These are phyloP conservation scores for Stomatorhinus ivindoensis DNA, from an alignment of 2,113 vertebrate genomes.

Conservation along the genomic window DNA sequence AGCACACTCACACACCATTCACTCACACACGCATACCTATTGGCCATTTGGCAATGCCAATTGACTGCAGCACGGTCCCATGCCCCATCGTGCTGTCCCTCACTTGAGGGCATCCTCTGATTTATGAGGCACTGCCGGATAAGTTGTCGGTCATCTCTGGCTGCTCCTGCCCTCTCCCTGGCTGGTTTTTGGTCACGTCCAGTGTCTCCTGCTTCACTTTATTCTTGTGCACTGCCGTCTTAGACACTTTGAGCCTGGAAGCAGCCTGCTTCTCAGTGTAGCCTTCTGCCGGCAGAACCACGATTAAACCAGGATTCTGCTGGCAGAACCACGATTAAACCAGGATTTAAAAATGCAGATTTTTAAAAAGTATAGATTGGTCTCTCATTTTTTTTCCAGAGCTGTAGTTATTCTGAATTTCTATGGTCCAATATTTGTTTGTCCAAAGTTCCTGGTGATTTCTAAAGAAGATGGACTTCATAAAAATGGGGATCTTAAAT, in stretches of 20 bases:
- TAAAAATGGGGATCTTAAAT: conserved; percentile 16
- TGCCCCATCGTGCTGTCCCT: too few relatives aligned
- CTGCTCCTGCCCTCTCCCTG: neutral
- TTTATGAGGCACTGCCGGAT: neutral
- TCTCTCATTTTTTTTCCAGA: neutral
- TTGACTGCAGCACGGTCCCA: too few relatives aligned
- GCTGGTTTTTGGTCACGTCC: neutral
- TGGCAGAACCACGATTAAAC: neutral
- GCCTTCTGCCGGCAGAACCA: neutral
- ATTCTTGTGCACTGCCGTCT: neutral
- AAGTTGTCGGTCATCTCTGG: neutral
- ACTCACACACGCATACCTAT: too few relatives aligned
- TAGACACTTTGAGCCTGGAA: neutral
- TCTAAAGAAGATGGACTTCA: neutral
- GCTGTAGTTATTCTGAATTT: neutral
- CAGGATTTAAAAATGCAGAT: neutral
- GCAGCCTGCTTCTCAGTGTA: neutral
- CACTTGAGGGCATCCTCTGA: neutral
- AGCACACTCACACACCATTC: too few relatives aligned
- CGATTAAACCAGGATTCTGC: neutral
- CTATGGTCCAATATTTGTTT: neutral
- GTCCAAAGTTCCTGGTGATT: neutral
- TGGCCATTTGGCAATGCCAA: too few relatives aligned
- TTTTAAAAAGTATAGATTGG: neutral
- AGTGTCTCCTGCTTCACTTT: neutral